Evolutionary conservation across 2,888 invertebrate genomes (phyloP), one percentile per base, ranked within the genome.

Genomic region (Schrankia costaestrigalis): DNA sequence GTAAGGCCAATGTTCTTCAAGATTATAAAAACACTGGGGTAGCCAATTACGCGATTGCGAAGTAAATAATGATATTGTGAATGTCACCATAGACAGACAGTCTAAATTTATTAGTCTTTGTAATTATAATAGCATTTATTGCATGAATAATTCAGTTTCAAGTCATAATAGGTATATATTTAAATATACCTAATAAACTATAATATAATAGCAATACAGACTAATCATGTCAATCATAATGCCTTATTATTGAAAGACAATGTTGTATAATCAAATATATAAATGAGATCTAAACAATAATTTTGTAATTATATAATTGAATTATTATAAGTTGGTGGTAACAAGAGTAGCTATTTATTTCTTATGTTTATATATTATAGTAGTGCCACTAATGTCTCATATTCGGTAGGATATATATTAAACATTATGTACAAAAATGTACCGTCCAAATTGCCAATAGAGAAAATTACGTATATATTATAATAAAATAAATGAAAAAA

Each of bases 231-330:
- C 63, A 68, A 66, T 64, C 50, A 53, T 36, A 61, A 62, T 70
- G 80, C 77, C 78, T 80, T 80, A 74, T 56, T 63, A 67, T 46
- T 46, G 50, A 52, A 59, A 51, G 66, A 72, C 65, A 70, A 69
- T 68, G 63, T 54, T 30, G 9, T 30, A 34, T 33, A 30, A 38
- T 27, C 7, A 35, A 37, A 43, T 45, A 45, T 54, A 41, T 45
- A 47, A 45, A 34, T 34, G 28, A 33, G 36, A 45, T 41, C 13
- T 42, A 40, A 44, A 39, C 26, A 41, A 46, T 56, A 11, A 46
- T 46, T 42, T n/a, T 48, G 31, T 45, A 46, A 40, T 31, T 50
- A 42, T 42, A 43, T 36, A 37, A 39, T 31, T 37, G n/a, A n/a
- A 34, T 17, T 43, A 39, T 14, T 10, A 29, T 45, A 56, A 31